Evolutionary conservation across 64 coral and sea anemone genomes (phyloP), one percentile per base, ranked within the genome.

Genomic region (Montipora capricornis): DNA sequence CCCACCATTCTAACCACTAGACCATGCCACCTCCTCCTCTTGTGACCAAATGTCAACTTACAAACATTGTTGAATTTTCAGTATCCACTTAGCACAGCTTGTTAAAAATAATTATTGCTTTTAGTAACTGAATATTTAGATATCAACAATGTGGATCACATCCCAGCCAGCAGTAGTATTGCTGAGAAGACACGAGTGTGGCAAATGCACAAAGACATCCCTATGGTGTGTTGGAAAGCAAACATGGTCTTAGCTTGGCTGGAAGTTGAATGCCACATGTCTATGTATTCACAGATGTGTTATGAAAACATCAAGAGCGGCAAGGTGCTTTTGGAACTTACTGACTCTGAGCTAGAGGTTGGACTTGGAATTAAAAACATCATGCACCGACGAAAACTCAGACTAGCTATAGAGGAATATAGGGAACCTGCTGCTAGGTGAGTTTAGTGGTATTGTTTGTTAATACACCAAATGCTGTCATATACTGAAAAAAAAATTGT

Each of bases 291-390:
- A 75, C 91, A 90, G 20, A 89, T 89, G 78, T 93, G 91, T 53
- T 88, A 93, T 59, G 91, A 96, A 11, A 96, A 96, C 52, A 84
- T 96, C 11, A 93, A 93, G 75, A 96, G 91, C 93, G 95, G 95
- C 0, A 88, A 87, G 58, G 87, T 93, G 4, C 79, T 96, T 64
- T 75, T 93, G 22, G 91, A 96, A 13, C 87, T 96, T 6, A 96
- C 59, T 64, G 95, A 96, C 75, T 22, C 80, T 13, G 95, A 96
- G 71, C 75, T 96, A 5, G 81, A 84, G 37, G 73, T 79, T 74
- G 91, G 91, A 22, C 78, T 96, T 44, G 91, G 91, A 9, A 90
- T 96, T 47, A 48, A 7, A 4, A 96, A 93, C 62, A 75, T 37
- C 8, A 93, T 96, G 74, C 95, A 96, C 52, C 73, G 95, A 67